Conservation (phyloP, 92 coral and sea anemone species). For the Plumapathes pennacea region DNA sequence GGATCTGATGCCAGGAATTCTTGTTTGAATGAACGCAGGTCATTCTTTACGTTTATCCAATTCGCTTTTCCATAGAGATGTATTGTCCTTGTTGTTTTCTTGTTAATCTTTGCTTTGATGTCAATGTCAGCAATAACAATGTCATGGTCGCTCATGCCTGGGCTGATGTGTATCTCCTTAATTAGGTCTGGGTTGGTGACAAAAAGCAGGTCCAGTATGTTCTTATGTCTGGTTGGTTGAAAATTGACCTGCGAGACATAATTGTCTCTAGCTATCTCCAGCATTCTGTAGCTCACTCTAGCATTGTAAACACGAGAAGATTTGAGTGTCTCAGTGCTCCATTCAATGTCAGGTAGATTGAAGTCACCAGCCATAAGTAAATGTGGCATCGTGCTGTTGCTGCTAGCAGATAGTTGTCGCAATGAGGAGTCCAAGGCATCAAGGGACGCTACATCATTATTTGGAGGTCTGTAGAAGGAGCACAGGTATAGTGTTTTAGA, state of each 20-base stretch:
- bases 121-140: constrained; percentile 28
- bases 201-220: constrained; percentile 29
- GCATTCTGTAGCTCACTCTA: constrained; percentile 14
- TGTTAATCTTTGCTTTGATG: constrained; percentile 13
- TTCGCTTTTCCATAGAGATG: constrained; percentile 30
- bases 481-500: constrained; percentile 18
- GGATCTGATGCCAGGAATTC: constrained; percentile 10
- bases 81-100: constrained; percentile 23
- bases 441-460: constrained; percentile 9
- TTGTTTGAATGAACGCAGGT: constrained; percentile 12
- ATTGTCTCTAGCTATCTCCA: constrained; percentile 28
- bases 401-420: neutral
- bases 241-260: constrained; percentile 18
- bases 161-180: constrained; percentile 14
- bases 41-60: constrained; percentile 12
- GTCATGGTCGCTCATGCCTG: constrained; percentile 50
- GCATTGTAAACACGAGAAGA: constrained; percentile 18
- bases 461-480: constrained; percentile 33
- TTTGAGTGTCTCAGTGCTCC: constrained; percentile 4
- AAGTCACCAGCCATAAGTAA: constrained; percentile 32
- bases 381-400: constrained; percentile 9
- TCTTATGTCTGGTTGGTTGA: constrained; percentile 20
- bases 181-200: constrained; percentile 16
- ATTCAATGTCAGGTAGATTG: constrained; percentile 29
- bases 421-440: constrained; percentile 16